Base-by-base conservation (phyloP, 2,888 invertebrate species). In the Epistrophella euchroma region DNA sequence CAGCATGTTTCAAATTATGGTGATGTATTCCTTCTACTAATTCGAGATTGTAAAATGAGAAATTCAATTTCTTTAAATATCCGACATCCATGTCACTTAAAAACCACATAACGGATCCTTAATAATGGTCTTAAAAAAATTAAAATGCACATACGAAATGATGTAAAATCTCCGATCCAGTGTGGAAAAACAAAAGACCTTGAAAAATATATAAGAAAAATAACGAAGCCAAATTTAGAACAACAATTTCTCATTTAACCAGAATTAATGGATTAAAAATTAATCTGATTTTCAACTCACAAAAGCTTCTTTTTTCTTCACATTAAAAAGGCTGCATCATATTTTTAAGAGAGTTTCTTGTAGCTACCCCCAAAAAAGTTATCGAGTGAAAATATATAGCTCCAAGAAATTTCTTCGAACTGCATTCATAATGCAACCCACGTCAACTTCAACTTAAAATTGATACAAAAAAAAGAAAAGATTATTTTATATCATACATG, bases 371-470 rank as follows among this genome's bases (percentile, higher is more conserved):
- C n/a, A 17, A 11, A n/a, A 52, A 35, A 37, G 22, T 37, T 4
- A 19, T 19, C 15, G 15, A 43, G 37, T 15, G 3, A 37, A 52
- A 50, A 68, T 50, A n/a, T 35, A 50, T 50, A 19, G 50, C 19
- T 35, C 4, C 19, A 55, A 45, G 68, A 58, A 74, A 68, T 52
- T 60, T 52, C 32, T 37, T 28, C 45, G 17, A 74, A 62, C 35
- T 70, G 62, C 66, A 82, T 72, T 82, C 43, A 72, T 28, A 77
- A 73, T 82, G 72, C 82, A 72, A 37, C 66, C 71, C 81, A 82
- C 81, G 76, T 82, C 81, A 72, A 64, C 45, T 32, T 60, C 35
- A 35, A 11, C 4, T 52, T 13, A 4, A 17, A 32, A 4, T n/a
- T n/a, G 10, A 32, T 17, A 32, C 32, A 45, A 43, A 40, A 52